phyloP scores from a whole-genome alignment of 2,888 invertebrate species.

The Saturnia japonica region DNA sequence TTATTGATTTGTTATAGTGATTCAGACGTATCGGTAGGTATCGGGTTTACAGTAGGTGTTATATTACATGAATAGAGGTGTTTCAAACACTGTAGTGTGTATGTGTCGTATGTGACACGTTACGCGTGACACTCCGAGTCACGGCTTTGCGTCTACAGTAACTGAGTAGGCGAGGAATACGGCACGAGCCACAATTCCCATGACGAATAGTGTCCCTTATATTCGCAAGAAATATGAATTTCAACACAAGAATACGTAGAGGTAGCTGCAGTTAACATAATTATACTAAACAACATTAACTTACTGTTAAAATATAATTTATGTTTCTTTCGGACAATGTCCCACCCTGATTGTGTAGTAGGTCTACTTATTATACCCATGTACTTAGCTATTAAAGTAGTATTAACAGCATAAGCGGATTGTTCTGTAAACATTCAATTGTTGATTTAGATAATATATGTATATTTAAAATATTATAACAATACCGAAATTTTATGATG shows the following conservation, averaged over 20 bases:
- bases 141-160: too few species aligned
- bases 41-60: too few species aligned
- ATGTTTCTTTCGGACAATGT: neutral
- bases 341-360: conserved; percentile 7
- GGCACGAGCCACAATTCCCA: neutral
- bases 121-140: too few species aligned
- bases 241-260: neutral
- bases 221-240: neutral
- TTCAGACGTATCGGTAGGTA: neutral
- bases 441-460: conserved; percentile 11
- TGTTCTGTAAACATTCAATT: too few species aligned
- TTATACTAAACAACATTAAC: neutral
- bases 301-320: neutral
- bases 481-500: neutral
- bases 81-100: too few species aligned
- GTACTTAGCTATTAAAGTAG: neutral
- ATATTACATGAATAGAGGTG: too few species aligned
- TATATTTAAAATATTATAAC: neutral
- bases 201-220: neutral
- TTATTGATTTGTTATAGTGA: neutral
- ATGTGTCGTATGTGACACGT: too few species aligned
- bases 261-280: neutral
- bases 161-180: too few species aligned
- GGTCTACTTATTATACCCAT: neutral
- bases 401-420: neutral